Evolutionary conservation across 2,888 invertebrate species (phyloP), one percentile per base, ranked within the genome.

Genomic region (Scaeva pyrastri): DNA sequence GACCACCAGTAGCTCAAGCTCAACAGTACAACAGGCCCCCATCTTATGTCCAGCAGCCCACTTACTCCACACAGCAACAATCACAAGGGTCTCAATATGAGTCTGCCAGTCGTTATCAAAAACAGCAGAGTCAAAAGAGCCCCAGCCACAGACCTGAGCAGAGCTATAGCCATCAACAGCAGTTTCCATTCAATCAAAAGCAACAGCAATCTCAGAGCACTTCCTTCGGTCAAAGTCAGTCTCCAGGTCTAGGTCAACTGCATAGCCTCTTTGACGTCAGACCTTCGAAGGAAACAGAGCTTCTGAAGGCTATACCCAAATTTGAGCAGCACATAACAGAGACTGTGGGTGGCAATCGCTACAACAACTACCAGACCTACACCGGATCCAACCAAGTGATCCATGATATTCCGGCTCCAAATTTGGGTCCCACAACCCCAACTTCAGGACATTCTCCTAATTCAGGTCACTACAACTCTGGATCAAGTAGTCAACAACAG

Each of bases 241-340:
- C 75, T 16, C 60, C 81, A 41, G 93, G 93, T 36, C 92, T 94
- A 81, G 92, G 94, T 23, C 78, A 86, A 7, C n/a, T 89, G n/a
- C 88, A 89, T 45, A 90, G 88, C 62, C 89, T 89, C 21, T 90
- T 91, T 23, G 90, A 91, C 64, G 89, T 91, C 0, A 90, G 90
- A 14, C 95, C 95, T 1, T 95, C 95, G 7, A 92, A 90, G 85
- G 92, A 91, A 45, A 96, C 96, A 0, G 96, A 97, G 92, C 93
- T 97, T 50, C 94, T 96, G 21, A 95, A 95, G 74, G 95, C 97
- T 19, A 94, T 97, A 78, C 95, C 97, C 7, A 96, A 96, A 93
- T 95, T 94, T 88, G 97, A 97, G 91, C 96, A 97, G 88, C 97
- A 97, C 89, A 94, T 95, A 86, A 94, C 95, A 14, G 93, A 95